Evolutionary conservation across 37 sponge, comb jelly and placozoan genomes (phyloP).

Genomic region (Agelas oroides): DNA sequence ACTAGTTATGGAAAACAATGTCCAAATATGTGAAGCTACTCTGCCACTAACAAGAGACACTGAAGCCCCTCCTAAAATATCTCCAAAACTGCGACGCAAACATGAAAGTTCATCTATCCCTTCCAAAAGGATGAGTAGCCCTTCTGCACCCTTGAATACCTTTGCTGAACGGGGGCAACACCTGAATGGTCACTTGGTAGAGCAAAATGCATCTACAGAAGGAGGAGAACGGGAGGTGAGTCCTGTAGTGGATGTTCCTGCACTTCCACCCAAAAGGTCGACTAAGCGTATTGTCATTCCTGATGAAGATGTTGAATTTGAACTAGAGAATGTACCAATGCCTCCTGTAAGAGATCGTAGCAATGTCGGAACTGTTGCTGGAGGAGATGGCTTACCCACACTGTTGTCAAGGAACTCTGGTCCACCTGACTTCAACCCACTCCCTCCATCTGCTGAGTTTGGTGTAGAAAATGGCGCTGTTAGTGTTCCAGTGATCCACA

Average conservation of each 20-base stretch:
- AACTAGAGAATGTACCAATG: slow-evolving; percentile 50
- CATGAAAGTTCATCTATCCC: no score
- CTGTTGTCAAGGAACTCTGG: no score
- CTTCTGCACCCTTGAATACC: no score
- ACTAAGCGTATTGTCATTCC: neutral
- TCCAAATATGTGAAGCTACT: no score
- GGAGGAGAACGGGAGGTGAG: neutral
- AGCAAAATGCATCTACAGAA: no score
- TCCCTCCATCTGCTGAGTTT: neutral
- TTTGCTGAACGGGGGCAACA: no score
- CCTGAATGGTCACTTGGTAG: no score
- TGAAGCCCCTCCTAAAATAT: neutral
- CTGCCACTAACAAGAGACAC: neutral
- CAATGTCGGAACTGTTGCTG: neutral
- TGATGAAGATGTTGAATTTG: slow-evolving; percentile 22
- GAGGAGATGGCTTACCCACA: no score
- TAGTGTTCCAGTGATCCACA: neutral
- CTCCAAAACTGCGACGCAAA: neutral
- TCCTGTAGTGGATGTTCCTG: neutral
- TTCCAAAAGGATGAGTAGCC: no score
- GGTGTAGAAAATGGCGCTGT: neutral
- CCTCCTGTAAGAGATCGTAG: neutral
- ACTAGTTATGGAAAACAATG: no score
- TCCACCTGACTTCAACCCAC: neutral
- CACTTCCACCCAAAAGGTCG: neutral